Evolutionary conservation across 2,113 vertebrate species (phyloP).

Genomic region (Ceyx cyanopectus): DNA sequence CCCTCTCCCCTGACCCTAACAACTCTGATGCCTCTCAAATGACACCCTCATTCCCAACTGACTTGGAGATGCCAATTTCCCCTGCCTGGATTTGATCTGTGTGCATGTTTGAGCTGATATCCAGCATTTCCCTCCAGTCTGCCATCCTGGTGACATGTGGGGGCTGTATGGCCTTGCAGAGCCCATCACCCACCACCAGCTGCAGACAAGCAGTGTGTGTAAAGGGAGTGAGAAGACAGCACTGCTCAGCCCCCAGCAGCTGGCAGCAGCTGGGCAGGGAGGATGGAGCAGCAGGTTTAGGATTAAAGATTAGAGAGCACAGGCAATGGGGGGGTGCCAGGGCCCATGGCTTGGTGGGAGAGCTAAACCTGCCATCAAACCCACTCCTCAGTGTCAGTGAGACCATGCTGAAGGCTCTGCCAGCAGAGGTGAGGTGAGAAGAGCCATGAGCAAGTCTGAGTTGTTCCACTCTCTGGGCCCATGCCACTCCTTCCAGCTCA

Average conservation of each 20-base stretch:
- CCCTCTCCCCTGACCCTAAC: background rate
- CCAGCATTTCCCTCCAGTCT: background rate
- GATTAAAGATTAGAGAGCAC: background rate
- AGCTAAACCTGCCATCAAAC: background rate
- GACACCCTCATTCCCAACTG: background rate
- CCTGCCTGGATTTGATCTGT: background rate
- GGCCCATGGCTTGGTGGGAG: background rate
- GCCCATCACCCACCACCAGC: background rate
- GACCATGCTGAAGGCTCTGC: background rate
- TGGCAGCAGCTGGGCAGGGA: background rate
- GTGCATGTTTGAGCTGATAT: background rate
- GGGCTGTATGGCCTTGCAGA: background rate
- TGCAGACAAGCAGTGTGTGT: background rate
- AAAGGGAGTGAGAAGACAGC: background rate
- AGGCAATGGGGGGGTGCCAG: background rate
- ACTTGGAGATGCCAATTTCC: background rate
- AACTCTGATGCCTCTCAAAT: background rate
- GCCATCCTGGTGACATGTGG: fast-evolving
- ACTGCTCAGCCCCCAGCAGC: background rate
- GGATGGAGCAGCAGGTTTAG: background rate
- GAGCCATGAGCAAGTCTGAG: fast-evolving
- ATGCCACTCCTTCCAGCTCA: fast-evolving
- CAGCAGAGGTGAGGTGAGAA: background rate
- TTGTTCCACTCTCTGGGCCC: background rate
- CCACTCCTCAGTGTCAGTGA: background rate